These are phyloP conservation scores for Muscicapa striata DNA, from an alignment of 2,797 vertebrate species.

Conservation along the genomic window DNA sequence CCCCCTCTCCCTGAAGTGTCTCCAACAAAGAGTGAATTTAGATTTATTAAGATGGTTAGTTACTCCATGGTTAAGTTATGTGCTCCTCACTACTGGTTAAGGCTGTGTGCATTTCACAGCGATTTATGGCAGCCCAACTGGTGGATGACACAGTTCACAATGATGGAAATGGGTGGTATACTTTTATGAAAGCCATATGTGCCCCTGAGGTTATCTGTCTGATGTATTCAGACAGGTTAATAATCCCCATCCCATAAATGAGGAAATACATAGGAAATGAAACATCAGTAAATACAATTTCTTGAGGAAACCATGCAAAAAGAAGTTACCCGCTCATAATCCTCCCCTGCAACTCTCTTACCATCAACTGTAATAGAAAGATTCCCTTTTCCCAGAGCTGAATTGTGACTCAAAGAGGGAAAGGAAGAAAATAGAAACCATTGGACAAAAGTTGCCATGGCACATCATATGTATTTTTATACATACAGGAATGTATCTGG, in stretches of 20 bases:
- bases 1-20: background rate
- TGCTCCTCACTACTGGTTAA: background rate
- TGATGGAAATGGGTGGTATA: background rate
- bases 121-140: conserved; percentile 36
- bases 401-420: background rate
- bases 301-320: conserved; percentile 24
- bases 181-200: conserved; percentile 37
- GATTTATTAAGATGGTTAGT: conserved; percentile 38
- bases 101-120: conserved; percentile 23
- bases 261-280: conserved; percentile 40
- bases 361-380: background rate
- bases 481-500: background rate
- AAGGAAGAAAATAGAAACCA: background rate
- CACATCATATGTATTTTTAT: background rate
- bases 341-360: background rate
- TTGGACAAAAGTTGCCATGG: background rate
- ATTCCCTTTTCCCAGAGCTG: background rate
- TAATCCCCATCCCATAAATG: background rate
- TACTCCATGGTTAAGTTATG: conserved; percentile 4
- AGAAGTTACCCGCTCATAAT: background rate
- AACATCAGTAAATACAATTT: conserved; percentile 18
- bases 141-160: background rate
- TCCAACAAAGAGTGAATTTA: conserved; percentile 1
- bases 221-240: conserved; percentile 10
- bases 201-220: conserved; percentile 43